phyloP scores from a whole-genome alignment of 2,113 vertebrate species.

The Pycnonotus jocosus region DNA sequence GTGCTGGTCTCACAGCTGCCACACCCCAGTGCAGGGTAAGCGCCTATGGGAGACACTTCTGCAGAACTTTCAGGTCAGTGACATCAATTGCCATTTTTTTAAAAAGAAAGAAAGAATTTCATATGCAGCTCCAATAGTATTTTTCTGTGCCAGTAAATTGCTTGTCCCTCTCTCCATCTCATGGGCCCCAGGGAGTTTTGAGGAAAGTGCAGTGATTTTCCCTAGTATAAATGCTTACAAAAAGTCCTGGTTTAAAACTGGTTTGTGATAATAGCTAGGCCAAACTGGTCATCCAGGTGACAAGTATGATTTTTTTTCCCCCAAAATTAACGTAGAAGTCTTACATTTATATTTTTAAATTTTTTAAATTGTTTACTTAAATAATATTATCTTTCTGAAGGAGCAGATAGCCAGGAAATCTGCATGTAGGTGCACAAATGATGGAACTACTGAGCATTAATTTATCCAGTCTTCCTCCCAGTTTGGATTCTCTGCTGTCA shows the following conservation, averaged over 20 bases:
- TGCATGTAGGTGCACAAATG: background rate
- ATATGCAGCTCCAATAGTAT: background rate
- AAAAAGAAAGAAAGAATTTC: background rate
- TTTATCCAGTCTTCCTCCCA: background rate
- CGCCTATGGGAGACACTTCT: background rate
- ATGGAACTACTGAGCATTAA: background rate
- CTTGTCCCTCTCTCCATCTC: background rate
- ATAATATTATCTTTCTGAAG: background rate
- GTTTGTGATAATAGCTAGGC: background rate
- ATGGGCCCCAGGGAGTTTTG: background rate
- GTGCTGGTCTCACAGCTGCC: background rate
- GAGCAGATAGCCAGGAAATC: background rate
- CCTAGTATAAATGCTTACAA: background rate
- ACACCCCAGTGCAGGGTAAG: background rate
- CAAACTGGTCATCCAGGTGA: background rate
- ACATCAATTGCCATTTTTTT: background rate
- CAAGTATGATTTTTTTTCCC: background rate
- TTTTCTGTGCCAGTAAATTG: background rate
- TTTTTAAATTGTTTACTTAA: background rate
- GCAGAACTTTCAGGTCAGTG: background rate
- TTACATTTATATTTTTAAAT: fast-evolving
- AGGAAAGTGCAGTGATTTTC: background rate
- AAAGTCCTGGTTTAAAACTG: background rate
- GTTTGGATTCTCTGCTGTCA: background rate
- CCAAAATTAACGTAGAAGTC: background rate